Percentiles rank a stretch among this genome's conserved stretches.
These are phyloP conservation scores for Geophilus truncorum DNA, from an alignment of 2,888 invertebrate species.

Conservation along the genomic window DNA sequence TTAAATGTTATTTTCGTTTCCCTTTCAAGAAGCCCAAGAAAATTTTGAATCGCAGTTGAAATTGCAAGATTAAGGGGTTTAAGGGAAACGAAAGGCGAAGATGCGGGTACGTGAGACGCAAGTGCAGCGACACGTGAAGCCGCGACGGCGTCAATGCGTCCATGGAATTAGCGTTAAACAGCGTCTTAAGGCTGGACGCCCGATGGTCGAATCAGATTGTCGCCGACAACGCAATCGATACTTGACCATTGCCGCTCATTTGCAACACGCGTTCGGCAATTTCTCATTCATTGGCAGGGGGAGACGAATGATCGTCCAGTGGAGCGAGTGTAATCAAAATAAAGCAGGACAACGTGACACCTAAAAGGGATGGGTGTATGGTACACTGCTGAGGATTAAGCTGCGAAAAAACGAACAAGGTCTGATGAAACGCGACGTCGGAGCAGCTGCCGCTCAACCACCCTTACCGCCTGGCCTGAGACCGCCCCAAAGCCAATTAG, in stretches of 20 bases:
- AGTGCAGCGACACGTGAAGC: slow-evolving; percentile 33
- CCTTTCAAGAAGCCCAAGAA: neutral
- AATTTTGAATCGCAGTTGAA: neutral
- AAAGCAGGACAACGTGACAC: neutral
- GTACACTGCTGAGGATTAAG: neutral
- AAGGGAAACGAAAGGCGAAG: neutral
- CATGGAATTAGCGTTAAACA: slow-evolving; percentile 32
- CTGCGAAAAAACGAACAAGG: neutral
- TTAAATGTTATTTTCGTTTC: neutral
- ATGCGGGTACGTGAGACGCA: neutral
- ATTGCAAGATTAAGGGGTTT: neutral
- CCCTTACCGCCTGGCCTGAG: slow-evolving; percentile 21
- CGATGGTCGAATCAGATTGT: slow-evolving; percentile 23
- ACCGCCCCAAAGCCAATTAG: slow-evolving; percentile 27
- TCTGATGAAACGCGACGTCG: slow-evolving; percentile 8
- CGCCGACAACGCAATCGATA: neutral
- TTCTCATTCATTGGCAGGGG: neutral
- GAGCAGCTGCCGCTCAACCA: slow-evolving; percentile 24
- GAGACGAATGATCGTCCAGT: neutral
- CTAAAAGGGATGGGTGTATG: neutral
- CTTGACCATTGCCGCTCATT: neutral
- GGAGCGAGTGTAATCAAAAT: neutral
- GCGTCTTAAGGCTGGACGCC: slow-evolving; percentile 28
- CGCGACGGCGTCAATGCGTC: slow-evolving; percentile 32
- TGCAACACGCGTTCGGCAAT: slow-evolving; percentile 2